These are phyloP conservation scores for Drosophila bipectinata DNA, from an alignment of 1,140 invertebrate species.

Conservation along the genomic window DNA sequence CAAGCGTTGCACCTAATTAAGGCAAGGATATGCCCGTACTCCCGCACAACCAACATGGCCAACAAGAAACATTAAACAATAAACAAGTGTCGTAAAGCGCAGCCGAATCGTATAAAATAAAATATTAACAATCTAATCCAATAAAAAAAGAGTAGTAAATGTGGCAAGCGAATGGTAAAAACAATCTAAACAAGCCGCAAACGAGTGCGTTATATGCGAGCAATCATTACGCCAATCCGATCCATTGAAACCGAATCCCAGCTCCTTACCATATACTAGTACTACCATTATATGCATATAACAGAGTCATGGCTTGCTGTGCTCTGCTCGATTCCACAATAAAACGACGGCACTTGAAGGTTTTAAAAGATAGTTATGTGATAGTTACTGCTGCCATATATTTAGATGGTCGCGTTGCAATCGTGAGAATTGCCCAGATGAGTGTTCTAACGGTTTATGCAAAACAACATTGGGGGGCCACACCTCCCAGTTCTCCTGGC, in stretches of 20 bases:
- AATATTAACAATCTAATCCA: slow-evolving; percentile 56
- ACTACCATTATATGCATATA: neutral
- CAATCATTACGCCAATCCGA: slow-evolving; percentile 16
- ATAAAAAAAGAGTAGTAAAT: slow-evolving; percentile 54
- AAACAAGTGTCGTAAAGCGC: slow-evolving; percentile 28
- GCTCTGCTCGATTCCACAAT: slow-evolving; percentile 35
- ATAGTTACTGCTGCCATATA: slow-evolving; percentile 71
- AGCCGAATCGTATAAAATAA: slow-evolving; percentile 31
- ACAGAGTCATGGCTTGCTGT: neutral
- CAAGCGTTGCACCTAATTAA: slow-evolving; percentile 32
- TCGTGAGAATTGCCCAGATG: slow-evolving; percentile 62
- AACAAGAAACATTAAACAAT: slow-evolving; percentile 1
- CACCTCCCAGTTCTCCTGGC: neutral
- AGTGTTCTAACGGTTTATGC: slow-evolving; percentile 65
- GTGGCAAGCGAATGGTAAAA: slow-evolving; percentile 36
- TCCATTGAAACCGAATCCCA: slow-evolving; percentile 12
- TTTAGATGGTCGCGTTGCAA: slow-evolving; percentile 46
- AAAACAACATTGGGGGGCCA: slow-evolving; percentile 34
- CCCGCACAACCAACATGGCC: slow-evolving; percentile 3
- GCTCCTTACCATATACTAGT: slow-evolving; percentile 9
- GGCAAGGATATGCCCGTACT: neutral
- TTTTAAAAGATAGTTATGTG: slow-evolving; percentile 45
- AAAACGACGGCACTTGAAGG: slow-evolving; percentile 53
- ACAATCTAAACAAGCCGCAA: slow-evolving; percentile 30
- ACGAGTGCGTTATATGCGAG: slow-evolving; percentile 19